Percentiles rank a stretch among this genome's conserved stretches.
phyloP scores from a whole-genome alignment of 2,113 vertebrate species.

The Progne subis region DNA sequence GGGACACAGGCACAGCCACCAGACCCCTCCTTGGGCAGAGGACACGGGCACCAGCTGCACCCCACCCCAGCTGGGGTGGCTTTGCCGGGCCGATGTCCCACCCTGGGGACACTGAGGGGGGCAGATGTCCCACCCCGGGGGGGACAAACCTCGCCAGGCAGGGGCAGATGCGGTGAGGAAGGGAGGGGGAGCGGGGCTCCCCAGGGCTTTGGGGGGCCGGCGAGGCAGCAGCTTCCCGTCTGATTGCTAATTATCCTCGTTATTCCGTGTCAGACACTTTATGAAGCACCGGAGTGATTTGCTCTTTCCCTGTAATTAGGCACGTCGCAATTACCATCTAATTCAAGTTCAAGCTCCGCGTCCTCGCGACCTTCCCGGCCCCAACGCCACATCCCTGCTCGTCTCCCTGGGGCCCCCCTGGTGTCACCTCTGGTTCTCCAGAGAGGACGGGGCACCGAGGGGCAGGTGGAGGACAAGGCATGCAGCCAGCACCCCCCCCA shows the following conservation, averaged over 20 bases:
- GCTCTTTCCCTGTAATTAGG: slow-evolving; percentile 66
- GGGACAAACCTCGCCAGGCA: background rate
- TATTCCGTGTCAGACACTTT: slow-evolving; percentile 51
- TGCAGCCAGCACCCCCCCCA: accelerated
- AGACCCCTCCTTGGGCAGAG: accelerated
- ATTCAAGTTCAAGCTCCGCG: slow-evolving; percentile 38
- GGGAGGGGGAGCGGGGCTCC: background rate
- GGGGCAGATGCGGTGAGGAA: background rate
- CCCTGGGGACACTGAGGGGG: accelerated
- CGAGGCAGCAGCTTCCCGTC: slow-evolving; percentile 46
- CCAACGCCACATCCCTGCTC: background rate
- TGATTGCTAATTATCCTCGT: slow-evolving; percentile 67
- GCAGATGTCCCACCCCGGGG: background rate
- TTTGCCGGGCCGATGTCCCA: background rate
- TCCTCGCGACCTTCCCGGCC: slow-evolving; percentile 50
- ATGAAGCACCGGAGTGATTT: slow-evolving; percentile 52
- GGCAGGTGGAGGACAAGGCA: background rate
- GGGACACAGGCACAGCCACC: background rate
- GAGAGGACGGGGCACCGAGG: background rate
- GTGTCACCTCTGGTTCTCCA: background rate
- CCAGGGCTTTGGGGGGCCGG: background rate
- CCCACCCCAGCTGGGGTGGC: background rate
- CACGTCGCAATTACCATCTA: slow-evolving; percentile 55
- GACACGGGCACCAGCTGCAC: background rate
- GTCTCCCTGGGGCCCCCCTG: accelerated